These are phyloP conservation scores for Turnix velox DNA, from an alignment of 2,113 vertebrate species.

Conservation along the genomic window DNA sequence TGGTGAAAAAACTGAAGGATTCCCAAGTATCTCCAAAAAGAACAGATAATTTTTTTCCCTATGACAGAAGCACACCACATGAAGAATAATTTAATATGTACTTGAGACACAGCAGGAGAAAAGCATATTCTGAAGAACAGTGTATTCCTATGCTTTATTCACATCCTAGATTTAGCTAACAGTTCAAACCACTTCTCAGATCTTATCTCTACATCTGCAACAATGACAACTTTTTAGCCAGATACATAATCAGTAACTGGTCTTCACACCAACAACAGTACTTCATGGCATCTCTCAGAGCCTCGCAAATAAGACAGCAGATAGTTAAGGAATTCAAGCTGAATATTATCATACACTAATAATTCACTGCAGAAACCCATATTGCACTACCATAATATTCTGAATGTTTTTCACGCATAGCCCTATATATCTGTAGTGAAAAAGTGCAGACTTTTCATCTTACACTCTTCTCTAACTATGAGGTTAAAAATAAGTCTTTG, in stretches of 20 bases:
- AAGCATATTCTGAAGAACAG: neutral
- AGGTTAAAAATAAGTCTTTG: neutral
- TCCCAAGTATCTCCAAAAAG: neutral
- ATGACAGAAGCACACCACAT: neutral
- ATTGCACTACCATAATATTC: neutral
- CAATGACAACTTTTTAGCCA: neutral
- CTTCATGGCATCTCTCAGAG: neutral
- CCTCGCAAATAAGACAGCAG: neutral
- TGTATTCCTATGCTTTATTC: neutral
- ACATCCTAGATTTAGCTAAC: neutral
- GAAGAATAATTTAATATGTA: neutral
- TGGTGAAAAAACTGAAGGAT: neutral
- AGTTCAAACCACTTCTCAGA: neutral
- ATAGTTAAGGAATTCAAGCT: neutral
- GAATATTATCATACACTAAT: neutral
- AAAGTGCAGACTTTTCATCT: neutral
- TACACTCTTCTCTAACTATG: neutral
- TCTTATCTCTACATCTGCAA: neutral
- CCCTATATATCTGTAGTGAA: neutral
- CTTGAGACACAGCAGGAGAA: neutral
- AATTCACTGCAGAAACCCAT: neutral
- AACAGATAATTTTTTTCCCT: neutral
- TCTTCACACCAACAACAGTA: neutral
- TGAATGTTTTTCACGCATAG: neutral
- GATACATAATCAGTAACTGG: neutral